Evolutionary conservation across 2,888 invertebrate species (phyloP).

Genomic region (Lithophane socia): DNA sequence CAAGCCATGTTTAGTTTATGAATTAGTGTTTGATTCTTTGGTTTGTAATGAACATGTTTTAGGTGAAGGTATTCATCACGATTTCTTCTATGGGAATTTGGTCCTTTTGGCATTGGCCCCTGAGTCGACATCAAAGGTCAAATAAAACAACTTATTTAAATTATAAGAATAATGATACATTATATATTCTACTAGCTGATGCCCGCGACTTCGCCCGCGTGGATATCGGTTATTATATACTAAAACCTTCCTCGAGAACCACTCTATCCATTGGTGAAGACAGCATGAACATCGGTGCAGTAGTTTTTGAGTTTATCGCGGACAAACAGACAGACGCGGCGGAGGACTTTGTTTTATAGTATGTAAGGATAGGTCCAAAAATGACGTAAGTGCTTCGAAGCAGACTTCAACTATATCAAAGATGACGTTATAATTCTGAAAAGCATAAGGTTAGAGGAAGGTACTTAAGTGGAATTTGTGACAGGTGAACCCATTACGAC

Average conservation of each 20-base stretch:
- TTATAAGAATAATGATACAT: neutral
- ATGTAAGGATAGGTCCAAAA: neutral
- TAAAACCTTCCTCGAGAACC: no score
- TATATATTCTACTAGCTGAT: no score
- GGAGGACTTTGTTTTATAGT: no score
- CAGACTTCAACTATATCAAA: neutral
- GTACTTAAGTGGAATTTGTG: conserved; percentile 4
- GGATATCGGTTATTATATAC: no score
- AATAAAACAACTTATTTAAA: neutral
- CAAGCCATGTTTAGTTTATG: conserved; percentile 64
- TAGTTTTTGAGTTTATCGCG: no score
- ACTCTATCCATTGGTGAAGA: no score
- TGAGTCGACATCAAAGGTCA: neutral
- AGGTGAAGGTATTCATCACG: conserved; percentile 44
- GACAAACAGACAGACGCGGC: no score
- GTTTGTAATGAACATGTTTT: conserved; percentile 66
- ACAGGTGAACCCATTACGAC: conserved; percentile 12
- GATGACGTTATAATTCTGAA: neutral
- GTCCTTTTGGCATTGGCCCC: neutral
- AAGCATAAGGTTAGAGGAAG: neutral
- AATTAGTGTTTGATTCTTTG: conserved; percentile 65
- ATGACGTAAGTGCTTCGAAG: neutral
- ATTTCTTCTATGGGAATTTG: conserved; percentile 4
- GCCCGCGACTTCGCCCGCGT: no score
- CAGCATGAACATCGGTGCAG: no score